phyloP scores from a whole-genome alignment of 2,797 vertebrate genomes.

The Sarcophilus harrisii region DNA sequence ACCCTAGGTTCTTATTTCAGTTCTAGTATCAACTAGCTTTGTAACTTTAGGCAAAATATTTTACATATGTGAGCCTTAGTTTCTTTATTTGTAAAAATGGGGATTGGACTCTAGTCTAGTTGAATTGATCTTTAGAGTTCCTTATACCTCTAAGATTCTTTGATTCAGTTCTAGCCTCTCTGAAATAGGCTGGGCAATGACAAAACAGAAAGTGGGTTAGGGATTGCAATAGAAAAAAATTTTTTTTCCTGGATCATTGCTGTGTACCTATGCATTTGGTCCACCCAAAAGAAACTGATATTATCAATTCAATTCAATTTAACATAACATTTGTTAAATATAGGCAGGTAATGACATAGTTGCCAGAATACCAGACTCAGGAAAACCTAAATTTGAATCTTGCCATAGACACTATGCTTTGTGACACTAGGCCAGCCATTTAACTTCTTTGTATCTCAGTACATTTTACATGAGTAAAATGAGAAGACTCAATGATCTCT shows the following conservation, averaged over 20 bases:
- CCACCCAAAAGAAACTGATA: not conserved
- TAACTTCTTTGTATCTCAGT: not conserved
- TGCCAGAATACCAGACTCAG: not conserved
- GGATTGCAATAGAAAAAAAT: not conserved
- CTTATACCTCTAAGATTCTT: not conserved
- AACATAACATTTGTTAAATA: not conserved
- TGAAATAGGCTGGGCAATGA: not conserved
- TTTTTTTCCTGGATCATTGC: not conserved
- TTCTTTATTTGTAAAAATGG: not conserved
- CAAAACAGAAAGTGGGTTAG: not conserved
- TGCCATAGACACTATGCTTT: not conserved
- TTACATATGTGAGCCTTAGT: not conserved
- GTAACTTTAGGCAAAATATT: conserved; percentile 35
- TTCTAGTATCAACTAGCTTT: conserved; percentile 15
- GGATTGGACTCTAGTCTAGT: not conserved
- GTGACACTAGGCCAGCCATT: not conserved
- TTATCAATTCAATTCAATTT: not conserved
- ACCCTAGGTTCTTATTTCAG: not conserved
- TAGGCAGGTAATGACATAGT: not conserved
- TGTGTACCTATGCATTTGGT: not conserved
- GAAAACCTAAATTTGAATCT: not conserved
- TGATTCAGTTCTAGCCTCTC: not conserved
- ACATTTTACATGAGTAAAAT: not conserved
- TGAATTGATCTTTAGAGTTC: not conserved
- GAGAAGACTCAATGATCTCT: not conserved